Conservation (phyloP, 2,888 invertebrate genomes). For the Andrena haemorrhoa region DNA sequence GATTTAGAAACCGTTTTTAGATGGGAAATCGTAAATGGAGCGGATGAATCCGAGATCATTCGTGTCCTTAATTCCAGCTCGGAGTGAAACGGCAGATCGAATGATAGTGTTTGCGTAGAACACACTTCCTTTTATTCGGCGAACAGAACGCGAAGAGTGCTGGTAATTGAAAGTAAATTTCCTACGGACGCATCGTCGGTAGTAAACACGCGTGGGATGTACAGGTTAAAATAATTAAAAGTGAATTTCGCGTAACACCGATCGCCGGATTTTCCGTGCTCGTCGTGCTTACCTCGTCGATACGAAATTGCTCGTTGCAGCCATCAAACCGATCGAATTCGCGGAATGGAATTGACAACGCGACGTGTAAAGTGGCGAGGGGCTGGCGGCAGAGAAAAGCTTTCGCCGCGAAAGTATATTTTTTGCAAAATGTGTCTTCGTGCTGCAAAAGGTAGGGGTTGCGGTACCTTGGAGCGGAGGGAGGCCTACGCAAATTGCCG, state of each 20-base stretch:
- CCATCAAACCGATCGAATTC: constrained; percentile 3
- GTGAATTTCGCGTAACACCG: background rate
- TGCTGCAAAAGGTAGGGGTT: constrained; percentile 47
- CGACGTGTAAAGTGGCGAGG: constrained; percentile 11
- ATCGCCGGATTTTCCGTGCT: background rate
- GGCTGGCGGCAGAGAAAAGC: constrained; percentile 33
- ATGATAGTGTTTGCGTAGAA: background rate
- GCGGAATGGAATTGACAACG: constrained; percentile 26
- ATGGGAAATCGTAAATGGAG: constrained; percentile 18
- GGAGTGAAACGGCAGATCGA: background rate
- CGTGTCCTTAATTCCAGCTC: constrained; percentile 8
- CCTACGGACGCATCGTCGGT: background rate
- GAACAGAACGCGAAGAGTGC: background rate
- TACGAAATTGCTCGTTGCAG: background rate
- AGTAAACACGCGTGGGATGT: background rate
- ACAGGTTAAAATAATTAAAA: constrained; percentile 7
- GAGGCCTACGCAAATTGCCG: constrained; percentile 37
- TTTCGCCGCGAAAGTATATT: constrained; percentile 40
- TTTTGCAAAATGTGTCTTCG: constrained; percentile 48
- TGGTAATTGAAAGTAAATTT: constrained; percentile 26
- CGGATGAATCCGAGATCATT: background rate
- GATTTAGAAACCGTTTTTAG: constrained; percentile 32
- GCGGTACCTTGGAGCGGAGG: constrained; percentile 19
- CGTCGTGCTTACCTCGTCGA: background rate
- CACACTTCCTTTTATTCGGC: too few relatives aligned